These are phyloP conservation scores for Ligdia adustata DNA, from an alignment of 2,888 invertebrate genomes.

Conservation along the genomic window DNA sequence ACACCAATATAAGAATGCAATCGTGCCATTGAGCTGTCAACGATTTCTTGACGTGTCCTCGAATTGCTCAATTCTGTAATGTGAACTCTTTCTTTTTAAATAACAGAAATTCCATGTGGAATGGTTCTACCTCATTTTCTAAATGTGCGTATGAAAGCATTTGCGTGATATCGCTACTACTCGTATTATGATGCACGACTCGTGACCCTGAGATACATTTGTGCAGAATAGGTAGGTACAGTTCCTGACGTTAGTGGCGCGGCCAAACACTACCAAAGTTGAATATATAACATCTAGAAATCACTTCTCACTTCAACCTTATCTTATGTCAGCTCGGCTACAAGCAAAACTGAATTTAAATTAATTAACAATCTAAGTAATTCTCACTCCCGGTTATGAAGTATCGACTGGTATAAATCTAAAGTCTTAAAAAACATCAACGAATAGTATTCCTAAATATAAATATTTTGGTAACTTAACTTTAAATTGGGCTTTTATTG, in stretches of 20 bases:
- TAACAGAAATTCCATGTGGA: slow-evolving; percentile 32
- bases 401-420: slow-evolving; percentile 24
- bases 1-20: too few species aligned
- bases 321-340: not conserved
- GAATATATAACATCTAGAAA: not conserved
- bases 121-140: slow-evolving; percentile 40
- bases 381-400: slow-evolving; percentile 1
- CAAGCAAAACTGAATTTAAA: too few species aligned
- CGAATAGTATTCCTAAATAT: slow-evolving; percentile 51
- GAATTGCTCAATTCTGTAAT: slow-evolving; percentile 36
- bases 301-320: not conserved
- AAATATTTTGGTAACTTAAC: slow-evolving; percentile 65
- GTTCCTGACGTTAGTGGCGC: slow-evolving; percentile 6
- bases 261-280: slow-evolving; percentile 16
- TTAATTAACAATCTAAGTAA: not conserved
- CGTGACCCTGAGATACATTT: slow-evolving; percentile 6
- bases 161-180: slow-evolving; percentile 18
- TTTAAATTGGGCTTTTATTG: slow-evolving; percentile 65
- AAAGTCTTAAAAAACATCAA: slow-evolving; percentile 41
- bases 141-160: slow-evolving; percentile 28
- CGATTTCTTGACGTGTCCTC: slow-evolving; percentile 26
- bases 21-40: slow-evolving; percentile 34
- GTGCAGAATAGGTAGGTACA: slow-evolving; percentile 8
- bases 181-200: slow-evolving; percentile 12
- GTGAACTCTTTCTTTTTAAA: slow-evolving; percentile 30